Percentiles rank a stretch among this genome's conserved stretches.
These are phyloP conservation scores for Hydriomena furcata DNA, from an alignment of 2,888 invertebrate species.

Conservation along the genomic window DNA sequence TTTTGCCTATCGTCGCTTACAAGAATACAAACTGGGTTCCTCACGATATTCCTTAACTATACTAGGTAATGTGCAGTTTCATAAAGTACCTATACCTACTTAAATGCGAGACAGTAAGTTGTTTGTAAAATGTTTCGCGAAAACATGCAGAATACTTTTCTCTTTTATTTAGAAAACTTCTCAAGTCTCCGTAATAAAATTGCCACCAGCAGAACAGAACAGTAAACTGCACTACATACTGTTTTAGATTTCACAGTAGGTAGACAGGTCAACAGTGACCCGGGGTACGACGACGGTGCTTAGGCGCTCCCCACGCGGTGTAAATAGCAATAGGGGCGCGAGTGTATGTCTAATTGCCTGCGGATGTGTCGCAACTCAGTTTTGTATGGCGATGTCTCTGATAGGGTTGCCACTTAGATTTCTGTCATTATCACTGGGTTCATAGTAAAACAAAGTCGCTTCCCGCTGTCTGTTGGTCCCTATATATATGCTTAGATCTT, in stretches of 20 bases:
- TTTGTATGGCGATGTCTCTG: slow-evolving; percentile 42
- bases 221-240: slow-evolving; percentile 22
- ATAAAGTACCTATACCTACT: too few species aligned
- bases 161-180: too few species aligned
- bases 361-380: slow-evolving; percentile 58
- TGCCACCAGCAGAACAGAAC: slow-evolving; percentile 3
- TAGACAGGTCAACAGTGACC: slow-evolving; percentile 29
- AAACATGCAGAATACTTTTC: too few species aligned
- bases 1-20: too few species aligned
- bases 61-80: too few species aligned
- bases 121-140: too few species aligned
- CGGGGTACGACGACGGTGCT: slow-evolving; percentile 17
- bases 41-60: too few species aligned
- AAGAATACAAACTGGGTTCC: too few species aligned
- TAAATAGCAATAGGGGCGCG: slow-evolving; percentile 46
- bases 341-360: slow-evolving; percentile 58
- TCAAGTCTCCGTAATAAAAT: slow-evolving; percentile 10
- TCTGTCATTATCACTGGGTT: neutral
- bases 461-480: too few species aligned
- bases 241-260: slow-evolving; percentile 22
- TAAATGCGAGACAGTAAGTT: too few species aligned
- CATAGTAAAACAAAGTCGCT: too few species aligned
- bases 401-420: slow-evolving; percentile 34
- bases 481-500: too few species aligned
- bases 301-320: slow-evolving; percentile 41